Base-by-base conservation (phyloP, 2,113 vertebrate species). In the Eira barbara region DNA sequence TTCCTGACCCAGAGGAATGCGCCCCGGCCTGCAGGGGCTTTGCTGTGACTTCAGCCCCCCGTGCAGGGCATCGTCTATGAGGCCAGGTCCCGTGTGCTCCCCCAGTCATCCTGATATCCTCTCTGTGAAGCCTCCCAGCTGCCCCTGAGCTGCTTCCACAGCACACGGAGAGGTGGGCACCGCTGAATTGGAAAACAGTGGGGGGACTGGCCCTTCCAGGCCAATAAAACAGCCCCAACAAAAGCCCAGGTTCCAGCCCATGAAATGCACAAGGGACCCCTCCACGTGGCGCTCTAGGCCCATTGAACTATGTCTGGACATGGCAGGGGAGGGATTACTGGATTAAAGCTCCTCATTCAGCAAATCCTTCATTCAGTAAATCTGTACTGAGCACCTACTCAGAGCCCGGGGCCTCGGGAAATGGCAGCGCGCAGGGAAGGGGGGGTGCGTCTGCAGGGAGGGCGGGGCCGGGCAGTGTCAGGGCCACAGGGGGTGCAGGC, bases 271-370 rank as follows among this genome's bases (percentile, higher is more conserved):
- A 39, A 6, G 1, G 23, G 39, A 45, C 20, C 7, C 27, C 18
- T 29, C 42, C 27, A 2, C 12, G 4, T 4, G 34, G 15, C 29
- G 6, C 25, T 31, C 31, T 52, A 23, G 71, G 25, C 25, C 73
- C 39, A 13, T 12, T 9, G 18, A 59, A 21, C 42, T 7, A 17
- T 1, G 7, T 42, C 61, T 17, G 13, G 31, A 61, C 4, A 1
- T 12, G 36, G 8, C 0, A 8, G 12, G 13, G n/a, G 47, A 3
- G 0, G 20, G 3, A 6, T 7, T 45, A 9, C 74, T 3, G 3
- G 34, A 23, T 27, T 36, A 14, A 29, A 61, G 89, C 27, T 20
- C 65, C 23, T 65, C n/a, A 2, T 6, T 29, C 59, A 82, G 73
- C 9, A 67, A 20, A 55, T 21, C 36, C 52, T 59, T 65, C n/a